Evolutionary conservation across 2,113 vertebrate genomes (phyloP).

Genomic region (Anguilla japonica): DNA sequence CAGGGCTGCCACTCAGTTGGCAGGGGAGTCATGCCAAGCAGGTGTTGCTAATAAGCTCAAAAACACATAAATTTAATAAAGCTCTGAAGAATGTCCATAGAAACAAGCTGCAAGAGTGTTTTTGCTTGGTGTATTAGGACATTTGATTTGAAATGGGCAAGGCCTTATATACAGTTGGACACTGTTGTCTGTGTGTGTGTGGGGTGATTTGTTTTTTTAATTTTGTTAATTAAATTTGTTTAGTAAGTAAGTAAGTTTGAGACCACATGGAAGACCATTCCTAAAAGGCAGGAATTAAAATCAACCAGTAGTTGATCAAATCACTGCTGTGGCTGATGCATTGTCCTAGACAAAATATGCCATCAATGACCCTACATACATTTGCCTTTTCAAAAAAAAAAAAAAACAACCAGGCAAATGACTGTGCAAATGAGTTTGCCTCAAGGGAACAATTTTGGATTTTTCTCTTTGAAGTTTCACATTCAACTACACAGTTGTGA

Average conservation of each 20-base stretch:
- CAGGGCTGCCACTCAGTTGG: not conserved
- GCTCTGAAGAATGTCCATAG: not conserved
- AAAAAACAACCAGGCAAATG: not conserved
- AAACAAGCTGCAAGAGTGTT: not conserved
- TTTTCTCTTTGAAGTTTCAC: not conserved
- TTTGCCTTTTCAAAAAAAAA: not conserved
- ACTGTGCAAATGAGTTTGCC: not conserved
- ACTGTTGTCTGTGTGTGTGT: too few species aligned
- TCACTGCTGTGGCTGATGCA: too few species aligned
- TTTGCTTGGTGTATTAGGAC: not conserved
- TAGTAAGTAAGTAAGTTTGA: too few species aligned
- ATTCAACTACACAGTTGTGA: not conserved
- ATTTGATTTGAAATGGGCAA: not conserved
- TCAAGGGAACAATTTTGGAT: not conserved
- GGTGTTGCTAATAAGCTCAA: conserved; percentile 8
- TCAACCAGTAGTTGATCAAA: too few species aligned
- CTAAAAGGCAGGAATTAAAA: too few species aligned
- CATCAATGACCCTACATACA: not conserved
- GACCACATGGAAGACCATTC: too few species aligned
- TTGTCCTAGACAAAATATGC: too few species aligned
- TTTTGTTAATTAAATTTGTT: too few species aligned
- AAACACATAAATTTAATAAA: not conserved
- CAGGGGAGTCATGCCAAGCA: not conserved
- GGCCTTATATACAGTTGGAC: too few species aligned
- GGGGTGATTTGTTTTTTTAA: too few species aligned